Evolutionary conservation across 1,140 invertebrate genomes (phyloP).

Genomic region (Caerostris extrusa): DNA sequence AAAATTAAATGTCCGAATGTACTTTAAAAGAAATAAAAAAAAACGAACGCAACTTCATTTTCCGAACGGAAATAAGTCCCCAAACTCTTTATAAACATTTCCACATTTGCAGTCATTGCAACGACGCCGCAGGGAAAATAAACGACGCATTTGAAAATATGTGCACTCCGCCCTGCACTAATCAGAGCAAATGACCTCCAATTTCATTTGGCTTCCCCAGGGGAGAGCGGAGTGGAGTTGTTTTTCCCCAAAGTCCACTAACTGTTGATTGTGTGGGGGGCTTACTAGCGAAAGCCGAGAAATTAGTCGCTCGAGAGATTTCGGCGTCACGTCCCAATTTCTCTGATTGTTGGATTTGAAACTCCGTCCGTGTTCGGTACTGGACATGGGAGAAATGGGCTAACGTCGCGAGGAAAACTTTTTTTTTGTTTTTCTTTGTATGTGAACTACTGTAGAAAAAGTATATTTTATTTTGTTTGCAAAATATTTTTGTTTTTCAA

Average conservation of each 20-base stretch:
- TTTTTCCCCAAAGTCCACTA: not conserved
- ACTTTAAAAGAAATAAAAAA: too few relatives aligned
- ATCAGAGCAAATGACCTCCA: slow-evolving; percentile 43
- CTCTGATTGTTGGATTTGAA: slow-evolving; percentile 7
- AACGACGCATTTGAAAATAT: slow-evolving; percentile 33
- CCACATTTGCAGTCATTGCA: too few relatives aligned
- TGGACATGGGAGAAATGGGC: not conserved
- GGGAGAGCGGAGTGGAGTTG: slow-evolving; percentile 35
- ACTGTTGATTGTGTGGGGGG: slow-evolving; percentile 8
- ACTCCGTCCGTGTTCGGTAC: not conserved
- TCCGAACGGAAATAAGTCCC: too few relatives aligned
- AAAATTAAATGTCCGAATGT: too few relatives aligned
- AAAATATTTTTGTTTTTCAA: too few relatives aligned
- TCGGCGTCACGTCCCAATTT: slow-evolving; percentile 2
- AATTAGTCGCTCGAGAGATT: slow-evolving; percentile 22
- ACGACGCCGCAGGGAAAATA: not conserved
- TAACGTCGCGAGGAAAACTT: not conserved
- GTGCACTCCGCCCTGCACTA: not conserved
- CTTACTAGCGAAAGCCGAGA: slow-evolving; percentile 1
- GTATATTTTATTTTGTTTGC: too few relatives aligned
- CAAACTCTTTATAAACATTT: too few relatives aligned
- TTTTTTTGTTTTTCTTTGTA: too few relatives aligned
- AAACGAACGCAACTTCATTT: too few relatives aligned
- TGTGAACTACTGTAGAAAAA: too few relatives aligned
- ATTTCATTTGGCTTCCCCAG: slow-evolving; percentile 21